phyloP scores from a whole-genome alignment of 1,140 invertebrate genomes.

The Penaeus japonicus region DNA sequence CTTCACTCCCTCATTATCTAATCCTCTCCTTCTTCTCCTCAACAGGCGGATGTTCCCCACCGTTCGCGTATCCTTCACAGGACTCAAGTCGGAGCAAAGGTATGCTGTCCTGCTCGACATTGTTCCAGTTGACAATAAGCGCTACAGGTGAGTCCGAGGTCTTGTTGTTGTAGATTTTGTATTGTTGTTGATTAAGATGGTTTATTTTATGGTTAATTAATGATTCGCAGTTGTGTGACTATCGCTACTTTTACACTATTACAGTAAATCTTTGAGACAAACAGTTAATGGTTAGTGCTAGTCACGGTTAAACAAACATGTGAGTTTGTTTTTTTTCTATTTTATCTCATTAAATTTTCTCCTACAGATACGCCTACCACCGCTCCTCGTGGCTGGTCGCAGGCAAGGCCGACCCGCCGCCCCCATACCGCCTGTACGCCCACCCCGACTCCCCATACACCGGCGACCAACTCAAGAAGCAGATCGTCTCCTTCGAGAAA shows the following conservation, averaged over 20 bases:
- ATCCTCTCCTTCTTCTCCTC: constrained; percentile 20
- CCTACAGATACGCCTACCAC: constrained; percentile 85
- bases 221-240: no score
- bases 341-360: constrained; percentile 66
- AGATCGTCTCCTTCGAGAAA: constrained; percentile 78
- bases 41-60: constrained; percentile 77
- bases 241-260: no score
- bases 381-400: constrained; percentile 97
- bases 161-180: neutral
- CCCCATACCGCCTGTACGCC: constrained; percentile 89
- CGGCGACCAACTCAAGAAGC: constrained; percentile 81
- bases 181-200: neutral
- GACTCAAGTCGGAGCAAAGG: constrained; percentile 65
- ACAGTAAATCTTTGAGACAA: no score
- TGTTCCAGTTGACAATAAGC: constrained; percentile 73
- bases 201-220: neutral
- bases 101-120: constrained; percentile 75
- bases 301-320: no score
- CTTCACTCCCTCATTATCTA: neutral
- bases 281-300: no score
- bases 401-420: constrained; percentile 95
- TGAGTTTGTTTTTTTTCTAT: neutral
- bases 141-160: constrained; percentile 71
- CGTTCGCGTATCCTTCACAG: constrained; percentile 71
- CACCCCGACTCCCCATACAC: constrained; percentile 98